Evolutionary conservation across 1,140 invertebrate species (phyloP).

Genomic region (Papilio aristodemus): DNA sequence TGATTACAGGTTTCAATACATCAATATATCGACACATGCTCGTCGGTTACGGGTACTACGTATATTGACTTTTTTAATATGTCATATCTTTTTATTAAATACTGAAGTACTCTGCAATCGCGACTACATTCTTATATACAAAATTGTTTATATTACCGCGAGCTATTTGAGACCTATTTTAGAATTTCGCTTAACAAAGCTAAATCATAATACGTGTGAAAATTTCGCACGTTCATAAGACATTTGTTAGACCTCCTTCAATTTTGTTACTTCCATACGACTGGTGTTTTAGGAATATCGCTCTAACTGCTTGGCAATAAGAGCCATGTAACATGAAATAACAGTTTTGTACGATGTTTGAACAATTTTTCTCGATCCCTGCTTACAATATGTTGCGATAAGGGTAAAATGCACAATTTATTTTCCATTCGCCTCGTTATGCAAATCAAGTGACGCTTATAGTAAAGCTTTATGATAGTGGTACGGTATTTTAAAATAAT

Average conservation of each 20-base stretch:
- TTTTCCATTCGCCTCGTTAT: constrained; percentile 63
- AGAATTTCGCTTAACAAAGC: background rate
- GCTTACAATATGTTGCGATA: constrained; percentile 65
- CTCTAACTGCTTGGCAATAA: constrained; percentile 39
- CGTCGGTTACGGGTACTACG: no score
- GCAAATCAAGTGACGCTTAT: constrained; percentile 48
- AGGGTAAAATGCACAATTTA: constrained; percentile 56
- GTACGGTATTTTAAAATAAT: constrained; percentile 34
- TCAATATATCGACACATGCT: no score
- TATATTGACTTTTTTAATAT: no score
- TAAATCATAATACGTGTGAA: constrained; percentile 15
- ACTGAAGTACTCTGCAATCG: no score
- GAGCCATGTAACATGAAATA: background rate
- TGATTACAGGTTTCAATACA: no score
- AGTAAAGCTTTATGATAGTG: background rate
- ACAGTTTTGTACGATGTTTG: constrained; percentile 40
- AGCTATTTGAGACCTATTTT: constrained; percentile 2
- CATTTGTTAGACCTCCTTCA: constrained; percentile 62
- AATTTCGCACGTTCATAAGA: constrained; percentile 53
- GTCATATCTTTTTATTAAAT: no score
- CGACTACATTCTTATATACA: no score
- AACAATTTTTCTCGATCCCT: constrained; percentile 67
- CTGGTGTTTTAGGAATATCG: constrained; percentile 30
- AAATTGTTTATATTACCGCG: background rate
- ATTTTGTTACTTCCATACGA: constrained; percentile 40